Conservation (phyloP, 2,113 vertebrate species). For the Actenoides lindsayi region DNA sequence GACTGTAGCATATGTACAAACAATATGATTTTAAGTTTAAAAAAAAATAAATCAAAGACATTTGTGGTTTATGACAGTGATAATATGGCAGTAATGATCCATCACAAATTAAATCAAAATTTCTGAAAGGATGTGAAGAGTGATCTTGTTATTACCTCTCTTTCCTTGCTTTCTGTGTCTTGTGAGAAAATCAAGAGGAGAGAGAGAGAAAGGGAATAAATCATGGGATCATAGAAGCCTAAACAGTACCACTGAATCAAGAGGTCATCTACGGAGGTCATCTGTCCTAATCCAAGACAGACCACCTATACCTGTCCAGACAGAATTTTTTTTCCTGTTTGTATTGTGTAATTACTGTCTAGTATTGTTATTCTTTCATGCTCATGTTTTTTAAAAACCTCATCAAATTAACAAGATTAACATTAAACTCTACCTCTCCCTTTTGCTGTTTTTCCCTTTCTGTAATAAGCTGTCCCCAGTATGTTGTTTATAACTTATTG, state of each 20-base stretch:
- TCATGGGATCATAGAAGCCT: neutral
- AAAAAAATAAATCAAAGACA: neutral
- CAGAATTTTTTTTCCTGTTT: neutral
- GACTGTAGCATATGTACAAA: neutral
- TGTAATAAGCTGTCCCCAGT: neutral
- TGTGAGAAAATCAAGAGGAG: neutral
- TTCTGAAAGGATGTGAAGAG: neutral
- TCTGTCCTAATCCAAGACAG: neutral
- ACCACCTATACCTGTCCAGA: neutral
- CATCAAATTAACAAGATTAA: neutral
- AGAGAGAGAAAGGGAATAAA: neutral
- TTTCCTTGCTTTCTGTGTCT: neutral
- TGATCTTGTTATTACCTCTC: neutral
- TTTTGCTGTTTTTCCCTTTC: neutral
- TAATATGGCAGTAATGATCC: neutral
- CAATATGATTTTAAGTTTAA: neutral
- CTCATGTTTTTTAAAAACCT: neutral
- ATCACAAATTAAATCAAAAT: neutral
- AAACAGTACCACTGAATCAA: neutral
- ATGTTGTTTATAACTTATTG: neutral
- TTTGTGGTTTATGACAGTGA: neutral
- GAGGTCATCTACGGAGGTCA: neutral
- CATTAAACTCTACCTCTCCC: neutral
- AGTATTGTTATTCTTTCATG: neutral
- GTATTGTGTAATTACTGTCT: neutral